These are phyloP conservation scores for Osmerus mordax DNA, from an alignment of 2,113 vertebrate species.

Conservation along the genomic window DNA sequence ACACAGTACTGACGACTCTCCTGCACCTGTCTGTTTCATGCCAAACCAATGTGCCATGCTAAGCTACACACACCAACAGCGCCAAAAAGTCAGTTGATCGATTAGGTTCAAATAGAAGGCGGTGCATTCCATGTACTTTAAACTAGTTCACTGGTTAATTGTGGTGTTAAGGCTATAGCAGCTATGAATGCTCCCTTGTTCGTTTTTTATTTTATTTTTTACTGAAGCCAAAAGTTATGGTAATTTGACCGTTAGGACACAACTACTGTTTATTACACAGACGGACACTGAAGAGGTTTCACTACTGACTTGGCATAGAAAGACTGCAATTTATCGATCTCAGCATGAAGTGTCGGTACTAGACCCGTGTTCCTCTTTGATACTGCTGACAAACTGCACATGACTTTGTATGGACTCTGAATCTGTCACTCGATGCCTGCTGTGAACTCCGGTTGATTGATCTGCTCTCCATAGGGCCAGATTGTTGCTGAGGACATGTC, in stretches of 20 bases:
- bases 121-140: too few species aligned
- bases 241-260: neutral
- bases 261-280: neutral
- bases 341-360: too few species aligned
- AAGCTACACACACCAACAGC: neutral
- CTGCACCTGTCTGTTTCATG: slow-evolving; percentile 4
- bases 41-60: slow-evolving; percentile 18
- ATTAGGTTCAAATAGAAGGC: neutral
- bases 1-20: slow-evolving; percentile 1
- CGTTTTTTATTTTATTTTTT: neutral
- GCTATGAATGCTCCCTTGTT: slow-evolving; percentile 5
- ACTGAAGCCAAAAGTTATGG: slow-evolving; percentile 15
- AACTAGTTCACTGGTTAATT: neutral
- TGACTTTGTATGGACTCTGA: neutral
- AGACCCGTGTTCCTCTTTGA: neutral
- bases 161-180: neutral
- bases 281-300: slow-evolving; percentile 32
- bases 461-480: neutral
- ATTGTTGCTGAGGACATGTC: neutral
- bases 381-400: neutral
- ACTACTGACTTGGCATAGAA: slow-evolving; percentile 20
- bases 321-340: neutral
- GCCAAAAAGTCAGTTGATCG: slow-evolving; percentile 8
- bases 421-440: slow-evolving; percentile 2
- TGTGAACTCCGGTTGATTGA: neutral